Base-by-base conservation (phyloP, 1,140 invertebrate genomes). In the Littorina saxatilis region DNA sequence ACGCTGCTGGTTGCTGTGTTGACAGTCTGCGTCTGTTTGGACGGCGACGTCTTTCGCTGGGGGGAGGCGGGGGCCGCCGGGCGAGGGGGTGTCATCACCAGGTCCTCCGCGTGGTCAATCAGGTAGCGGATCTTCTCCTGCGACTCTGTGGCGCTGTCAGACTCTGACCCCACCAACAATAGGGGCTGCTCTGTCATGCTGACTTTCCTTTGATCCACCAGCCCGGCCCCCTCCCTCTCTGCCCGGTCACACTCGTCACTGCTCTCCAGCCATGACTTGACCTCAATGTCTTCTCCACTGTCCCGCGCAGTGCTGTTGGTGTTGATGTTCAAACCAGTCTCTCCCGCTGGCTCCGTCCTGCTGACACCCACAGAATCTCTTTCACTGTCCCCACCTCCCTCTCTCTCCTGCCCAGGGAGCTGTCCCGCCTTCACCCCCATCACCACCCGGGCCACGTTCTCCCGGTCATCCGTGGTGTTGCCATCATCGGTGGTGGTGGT, bases 31-130 rank as follows among this genome's bases (percentile, higher is more conserved):
- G 82, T 83, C 29, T 86, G 80, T 47, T 86, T 86, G 20, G 73
- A 80, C 40, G 85, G 82, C 7, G 82, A 80, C 50, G 27, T 29
- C 40, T 80, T 78, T 79, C 73, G 84, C 40, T 39, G 74, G 32
- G 66, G 86, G 75, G 80, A 84, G 32, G 35, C 43, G 27, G 78
- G 68, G 27, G 37, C 52, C 40, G 58, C 72, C 32, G n/a, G 72
- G 35, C 75, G 39, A 40, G 85, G 85, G 66, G 78, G 72, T 20
- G 78, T 77, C 58, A 80, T 82, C 2, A 88, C 85, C 82, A 88
- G 80, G 15, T 87, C 85, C 52, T 88, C 87, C 39, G 86, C 87
- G 75, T 87, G 84, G 37, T 88, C 86, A 66, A 88, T 88, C 15
- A 88, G 84, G 70, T 84, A 86, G 17, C 77, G 61, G 27, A 88